A percentile compares a stretch with the other conserved stretches of the same genome.
Evolutionary conservation across 2,797 vertebrate genomes (phyloP).

Genomic region (Myotis findleyi): DNA sequence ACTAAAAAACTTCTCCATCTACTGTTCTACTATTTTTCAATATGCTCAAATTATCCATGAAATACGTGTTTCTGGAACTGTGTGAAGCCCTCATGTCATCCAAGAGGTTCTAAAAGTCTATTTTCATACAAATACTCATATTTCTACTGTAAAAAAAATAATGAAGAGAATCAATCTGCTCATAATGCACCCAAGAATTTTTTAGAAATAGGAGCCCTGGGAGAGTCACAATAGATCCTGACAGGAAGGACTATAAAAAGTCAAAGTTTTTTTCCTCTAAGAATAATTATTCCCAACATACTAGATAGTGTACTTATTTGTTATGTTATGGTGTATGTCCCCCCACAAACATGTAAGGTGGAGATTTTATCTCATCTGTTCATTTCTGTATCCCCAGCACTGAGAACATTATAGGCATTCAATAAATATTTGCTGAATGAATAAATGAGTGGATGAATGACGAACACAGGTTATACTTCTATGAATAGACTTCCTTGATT

Average conservation of each 20-base stretch:
- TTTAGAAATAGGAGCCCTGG: not conserved
- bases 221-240: not conserved
- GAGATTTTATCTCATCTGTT: not conserved
- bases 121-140: not conserved
- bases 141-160: not conserved
- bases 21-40: not conserved
- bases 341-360: not conserved
- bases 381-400: not conserved
- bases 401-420: not conserved
- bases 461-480: not conserved
- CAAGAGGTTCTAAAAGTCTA: not conserved
- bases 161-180: not conserved
- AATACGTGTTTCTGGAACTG: not conserved
- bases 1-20: not conserved
- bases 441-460: not conserved
- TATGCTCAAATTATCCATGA: not conserved
- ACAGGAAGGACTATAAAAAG: not conserved
- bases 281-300: not conserved
- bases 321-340: not conserved
- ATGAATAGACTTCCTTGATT: conserved; percentile 10
- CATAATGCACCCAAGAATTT: not conserved
- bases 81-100: not conserved
- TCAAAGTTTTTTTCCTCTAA: not conserved
- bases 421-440: not conserved
- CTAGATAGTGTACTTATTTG: not conserved